These are phyloP conservation scores for Rhogogaster chlorosoma DNA, from an alignment of 2,888 invertebrate genomes.

Conservation along the genomic window DNA sequence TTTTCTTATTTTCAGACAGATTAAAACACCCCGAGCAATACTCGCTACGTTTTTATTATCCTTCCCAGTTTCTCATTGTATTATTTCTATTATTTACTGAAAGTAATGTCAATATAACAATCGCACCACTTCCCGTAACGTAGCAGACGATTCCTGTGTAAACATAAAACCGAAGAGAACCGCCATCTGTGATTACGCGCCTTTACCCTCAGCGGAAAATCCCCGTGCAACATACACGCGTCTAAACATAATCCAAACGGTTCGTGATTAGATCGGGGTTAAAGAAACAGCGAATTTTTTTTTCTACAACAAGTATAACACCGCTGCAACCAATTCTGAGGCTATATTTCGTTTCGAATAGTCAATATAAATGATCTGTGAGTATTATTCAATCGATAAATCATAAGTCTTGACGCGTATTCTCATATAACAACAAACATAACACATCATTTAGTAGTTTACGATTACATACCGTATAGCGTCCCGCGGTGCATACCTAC, in stretches of 20 bases:
- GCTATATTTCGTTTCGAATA: background rate
- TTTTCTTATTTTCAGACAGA: too few relatives aligned
- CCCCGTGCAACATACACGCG: background rate
- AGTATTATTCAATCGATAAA: background rate
- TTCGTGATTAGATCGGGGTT: background rate
- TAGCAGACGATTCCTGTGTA: too few relatives aligned
- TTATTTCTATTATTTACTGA: too few relatives aligned
- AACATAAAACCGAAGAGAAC: too few relatives aligned
- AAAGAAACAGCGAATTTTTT: background rate
- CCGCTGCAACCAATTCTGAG: background rate
- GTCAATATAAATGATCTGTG: conserved; percentile 21
- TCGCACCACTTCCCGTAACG: too few relatives aligned
- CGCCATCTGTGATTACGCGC: too few relatives aligned
- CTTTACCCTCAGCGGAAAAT: too few relatives aligned
- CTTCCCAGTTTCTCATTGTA: too few relatives aligned
- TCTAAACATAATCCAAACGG: background rate
- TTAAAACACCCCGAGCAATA: too few relatives aligned
- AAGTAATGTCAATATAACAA: too few relatives aligned
- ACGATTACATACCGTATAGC: background rate
- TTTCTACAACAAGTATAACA: background rate
- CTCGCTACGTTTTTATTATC: too few relatives aligned
- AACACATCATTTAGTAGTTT: background rate
- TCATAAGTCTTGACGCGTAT: background rate
- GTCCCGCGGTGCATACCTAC: background rate
- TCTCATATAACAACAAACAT: background rate